Evolutionary conservation across 2,797 vertebrate genomes (phyloP).

Genomic region (Lemur catta): DNA sequence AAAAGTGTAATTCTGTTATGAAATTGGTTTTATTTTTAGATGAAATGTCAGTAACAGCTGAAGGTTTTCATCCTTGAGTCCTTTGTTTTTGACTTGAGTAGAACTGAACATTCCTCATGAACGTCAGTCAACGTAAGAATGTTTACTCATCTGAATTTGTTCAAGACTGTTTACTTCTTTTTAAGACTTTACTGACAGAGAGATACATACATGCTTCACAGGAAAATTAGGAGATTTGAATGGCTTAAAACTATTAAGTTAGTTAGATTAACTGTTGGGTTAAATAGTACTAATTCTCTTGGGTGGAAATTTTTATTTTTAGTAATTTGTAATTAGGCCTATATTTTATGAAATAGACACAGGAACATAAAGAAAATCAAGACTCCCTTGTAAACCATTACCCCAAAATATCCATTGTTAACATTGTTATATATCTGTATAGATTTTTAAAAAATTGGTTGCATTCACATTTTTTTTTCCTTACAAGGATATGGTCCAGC

Average conservation of each 20-base stretch:
- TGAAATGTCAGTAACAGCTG: background rate
- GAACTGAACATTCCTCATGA: background rate
- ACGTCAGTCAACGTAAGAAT: background rate
- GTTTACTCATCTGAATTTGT: background rate
- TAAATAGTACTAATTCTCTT: background rate
- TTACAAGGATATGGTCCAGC: background rate
- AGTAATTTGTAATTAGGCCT: background rate
- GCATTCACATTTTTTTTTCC: background rate
- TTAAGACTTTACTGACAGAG: background rate
- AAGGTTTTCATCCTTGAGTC: background rate
- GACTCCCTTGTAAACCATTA: background rate
- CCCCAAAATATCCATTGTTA: background rate
- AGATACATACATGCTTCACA: background rate
- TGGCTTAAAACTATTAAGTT: background rate
- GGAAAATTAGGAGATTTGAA: background rate
- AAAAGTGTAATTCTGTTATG: background rate
- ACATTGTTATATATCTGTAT: background rate
- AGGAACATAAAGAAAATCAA: background rate
- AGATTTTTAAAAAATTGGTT: background rate
- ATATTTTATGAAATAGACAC: background rate
- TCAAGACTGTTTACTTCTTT: background rate
- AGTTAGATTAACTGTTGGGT: background rate
- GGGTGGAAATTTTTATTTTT: background rate
- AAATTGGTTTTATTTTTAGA: background rate
- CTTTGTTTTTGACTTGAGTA: background rate